Conservation (phyloP, 2,797 vertebrate genomes). For the Telmatherina bonti region DNA sequence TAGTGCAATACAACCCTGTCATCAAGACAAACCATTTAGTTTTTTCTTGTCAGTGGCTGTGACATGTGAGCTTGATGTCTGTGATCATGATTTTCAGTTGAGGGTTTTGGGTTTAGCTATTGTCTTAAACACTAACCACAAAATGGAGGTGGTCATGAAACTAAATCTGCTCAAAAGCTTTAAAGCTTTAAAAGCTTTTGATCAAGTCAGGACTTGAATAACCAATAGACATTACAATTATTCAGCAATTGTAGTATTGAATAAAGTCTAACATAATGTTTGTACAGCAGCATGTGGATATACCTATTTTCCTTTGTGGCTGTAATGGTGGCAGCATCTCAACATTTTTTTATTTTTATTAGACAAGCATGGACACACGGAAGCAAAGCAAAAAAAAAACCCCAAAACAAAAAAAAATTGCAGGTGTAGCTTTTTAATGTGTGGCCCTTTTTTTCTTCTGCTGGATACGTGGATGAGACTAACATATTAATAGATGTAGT, state of each 20-base stretch:
- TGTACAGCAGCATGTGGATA: constrained; percentile 48
- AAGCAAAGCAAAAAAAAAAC: constrained; percentile 23
- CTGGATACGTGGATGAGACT: constrained; percentile 23
- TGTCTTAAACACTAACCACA: constrained; percentile 53
- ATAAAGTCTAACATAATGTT: constrained; percentile 49
- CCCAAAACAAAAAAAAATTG: constrained; percentile 2
- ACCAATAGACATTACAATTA: constrained; percentile 16
- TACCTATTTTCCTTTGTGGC: constrained; percentile 28
- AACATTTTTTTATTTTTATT: constrained; percentile 19
- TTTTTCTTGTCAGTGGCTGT: constrained; percentile 30
- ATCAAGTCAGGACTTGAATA: constrained; percentile 54
- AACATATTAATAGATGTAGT: constrained; percentile 13
- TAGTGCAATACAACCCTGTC: constrained; percentile 21
- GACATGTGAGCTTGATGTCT: constrained; percentile 51
- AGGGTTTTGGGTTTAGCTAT: constrained; percentile 51
- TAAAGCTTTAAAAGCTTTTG: constrained; percentile 40
- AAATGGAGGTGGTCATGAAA: constrained; percentile 26
- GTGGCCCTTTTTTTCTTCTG: constrained; percentile 4
- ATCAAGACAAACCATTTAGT: constrained; percentile 38
- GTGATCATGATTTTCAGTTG: constrained; percentile 40
- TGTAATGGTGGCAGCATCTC: constrained; percentile 34
- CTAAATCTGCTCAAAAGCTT: constrained; percentile 45
- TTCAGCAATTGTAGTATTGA: constrained; percentile 34
- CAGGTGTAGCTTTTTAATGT: constrained; percentile 17
- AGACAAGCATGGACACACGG: too few relatives aligned